phyloP scores from a whole-genome alignment of 2,797 vertebrate species.

The Tadarida brasiliensis region DNA sequence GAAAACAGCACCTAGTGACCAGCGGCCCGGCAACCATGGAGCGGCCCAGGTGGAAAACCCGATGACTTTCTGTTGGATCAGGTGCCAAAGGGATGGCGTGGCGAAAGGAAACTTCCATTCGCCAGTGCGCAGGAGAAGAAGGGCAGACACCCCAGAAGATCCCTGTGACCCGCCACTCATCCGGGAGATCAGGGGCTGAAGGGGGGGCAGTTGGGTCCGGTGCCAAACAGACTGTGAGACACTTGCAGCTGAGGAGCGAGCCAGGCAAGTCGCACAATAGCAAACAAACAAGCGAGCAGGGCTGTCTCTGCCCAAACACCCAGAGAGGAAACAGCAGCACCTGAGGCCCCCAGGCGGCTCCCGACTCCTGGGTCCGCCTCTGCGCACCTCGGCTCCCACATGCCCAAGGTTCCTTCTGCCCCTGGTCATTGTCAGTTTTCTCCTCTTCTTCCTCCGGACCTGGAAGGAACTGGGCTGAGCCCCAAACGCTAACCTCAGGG shows the following conservation, averaged over 20 bases:
- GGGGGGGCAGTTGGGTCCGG: accelerated
- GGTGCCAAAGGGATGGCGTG: accelerated
- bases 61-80: neutral
- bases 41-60: accelerated
- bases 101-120: neutral
- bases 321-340: neutral
- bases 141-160: accelerated
- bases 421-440: neutral
- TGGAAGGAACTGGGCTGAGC: neutral
- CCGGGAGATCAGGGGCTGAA: neutral
- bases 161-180: accelerated
- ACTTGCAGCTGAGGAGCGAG: accelerated
- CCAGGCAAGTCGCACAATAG: neutral
- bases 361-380: accelerated
- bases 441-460: neutral
- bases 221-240: neutral
- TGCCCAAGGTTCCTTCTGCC: neutral
- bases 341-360: accelerated
- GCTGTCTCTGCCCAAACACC: too few relatives aligned
- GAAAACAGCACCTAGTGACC: accelerated
- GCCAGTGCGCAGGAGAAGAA: too few relatives aligned
- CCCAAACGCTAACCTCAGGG: neutral
- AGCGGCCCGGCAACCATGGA: accelerated
- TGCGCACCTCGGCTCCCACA: accelerated
- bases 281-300: neutral